Evolutionary conservation across 2,888 invertebrate species (phyloP).

Genomic region (Phengaris alcon): DNA sequence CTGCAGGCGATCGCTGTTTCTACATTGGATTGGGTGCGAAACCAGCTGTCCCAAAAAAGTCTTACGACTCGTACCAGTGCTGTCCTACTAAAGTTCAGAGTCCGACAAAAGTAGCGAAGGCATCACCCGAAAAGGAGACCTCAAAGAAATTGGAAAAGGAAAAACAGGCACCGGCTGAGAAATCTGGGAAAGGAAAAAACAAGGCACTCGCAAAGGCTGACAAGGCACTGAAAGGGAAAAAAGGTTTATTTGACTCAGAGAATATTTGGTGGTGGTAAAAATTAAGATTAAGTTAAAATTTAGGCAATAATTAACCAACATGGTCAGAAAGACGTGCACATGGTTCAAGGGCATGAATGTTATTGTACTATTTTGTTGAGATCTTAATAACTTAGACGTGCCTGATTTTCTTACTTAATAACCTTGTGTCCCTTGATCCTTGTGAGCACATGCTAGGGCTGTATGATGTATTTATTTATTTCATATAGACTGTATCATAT

Average conservation of each 20-base stretch:
- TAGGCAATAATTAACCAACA: slow-evolving; percentile 54
- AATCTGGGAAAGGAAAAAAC: slow-evolving; percentile 68
- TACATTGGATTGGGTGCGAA: slow-evolving; percentile 96
- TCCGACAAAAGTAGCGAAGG: slow-evolving; percentile 89
- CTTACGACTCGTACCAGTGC: slow-evolving; percentile 95
- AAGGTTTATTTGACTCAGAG: slow-evolving; percentile 91
- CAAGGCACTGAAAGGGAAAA: slow-evolving; percentile 82
- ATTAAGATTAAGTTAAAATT: slow-evolving; percentile 14
- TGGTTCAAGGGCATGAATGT: slow-evolving; percentile 74
- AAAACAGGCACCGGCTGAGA: slow-evolving; percentile 60
- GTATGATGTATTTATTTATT: slow-evolving; percentile 68
- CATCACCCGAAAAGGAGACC: slow-evolving; percentile 82
- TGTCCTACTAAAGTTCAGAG: slow-evolving; percentile 91
- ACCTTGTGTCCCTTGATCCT: slow-evolving; percentile 76
- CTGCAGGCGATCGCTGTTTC: slow-evolving; percentile 98
- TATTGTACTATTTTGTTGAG: slow-evolving; percentile 39
- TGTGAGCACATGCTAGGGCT: slow-evolving; percentile 73
- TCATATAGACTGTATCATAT: slow-evolving; percentile 57
- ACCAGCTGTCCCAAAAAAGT: slow-evolving; percentile 85
- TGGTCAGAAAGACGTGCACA: slow-evolving; percentile 60
- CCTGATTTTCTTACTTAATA: slow-evolving; percentile 60
- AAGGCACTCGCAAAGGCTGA: slow-evolving; percentile 78
- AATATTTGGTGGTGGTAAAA: slow-evolving; percentile 90
- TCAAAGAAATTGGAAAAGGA: slow-evolving; percentile 72
- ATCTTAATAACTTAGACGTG: slow-evolving; percentile 34